These are phyloP conservation scores for Temnopleurus reevesii DNA, from an alignment of 53 echinoderm and acorn worm genomes.

Conservation along the genomic window DNA sequence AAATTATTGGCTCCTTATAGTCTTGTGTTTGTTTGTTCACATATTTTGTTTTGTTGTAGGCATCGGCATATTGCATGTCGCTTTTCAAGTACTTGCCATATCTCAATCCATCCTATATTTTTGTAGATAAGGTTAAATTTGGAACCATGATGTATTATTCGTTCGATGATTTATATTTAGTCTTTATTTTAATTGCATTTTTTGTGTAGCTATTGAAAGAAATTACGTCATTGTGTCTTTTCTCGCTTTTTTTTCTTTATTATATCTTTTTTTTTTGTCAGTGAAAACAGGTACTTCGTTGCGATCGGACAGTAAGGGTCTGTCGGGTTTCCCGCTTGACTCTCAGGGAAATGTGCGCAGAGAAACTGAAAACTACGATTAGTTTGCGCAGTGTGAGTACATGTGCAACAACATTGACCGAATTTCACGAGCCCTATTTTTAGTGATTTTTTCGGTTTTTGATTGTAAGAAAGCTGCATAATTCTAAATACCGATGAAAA, in stretches of 20 bases:
- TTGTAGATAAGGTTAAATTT: no score
- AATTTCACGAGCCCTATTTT: slow-evolving; percentile 13
- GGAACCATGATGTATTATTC: no score
- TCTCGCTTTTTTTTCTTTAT: not conserved
- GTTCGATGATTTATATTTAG: not conserved
- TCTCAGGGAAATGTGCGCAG: slow-evolving; percentile 39
- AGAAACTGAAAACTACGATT: not conserved
- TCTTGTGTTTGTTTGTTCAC: no score
- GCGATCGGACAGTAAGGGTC: not conserved
- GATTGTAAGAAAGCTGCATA: not conserved
- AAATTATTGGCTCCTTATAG: no score
- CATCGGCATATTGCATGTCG: no score
- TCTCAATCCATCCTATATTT: no score
- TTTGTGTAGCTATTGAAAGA: not conserved
- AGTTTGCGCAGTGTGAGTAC: slow-evolving; percentile 49
- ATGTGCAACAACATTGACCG: slow-evolving; percentile 42
- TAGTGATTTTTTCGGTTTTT: slow-evolving; percentile 32
- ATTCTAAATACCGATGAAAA: slow-evolving; percentile 52
- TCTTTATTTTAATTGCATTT: not conserved
- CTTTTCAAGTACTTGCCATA: no score
- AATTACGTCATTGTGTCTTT: slow-evolving; percentile 18
- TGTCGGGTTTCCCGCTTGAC: slow-evolving; percentile 47
- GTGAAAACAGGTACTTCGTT: not conserved
- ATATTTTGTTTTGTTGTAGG: no score
- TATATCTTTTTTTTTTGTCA: no score